These are phyloP conservation scores for Conus ventricosus DNA, from an alignment of 1,140 invertebrate species.

Conservation along the genomic window DNA sequence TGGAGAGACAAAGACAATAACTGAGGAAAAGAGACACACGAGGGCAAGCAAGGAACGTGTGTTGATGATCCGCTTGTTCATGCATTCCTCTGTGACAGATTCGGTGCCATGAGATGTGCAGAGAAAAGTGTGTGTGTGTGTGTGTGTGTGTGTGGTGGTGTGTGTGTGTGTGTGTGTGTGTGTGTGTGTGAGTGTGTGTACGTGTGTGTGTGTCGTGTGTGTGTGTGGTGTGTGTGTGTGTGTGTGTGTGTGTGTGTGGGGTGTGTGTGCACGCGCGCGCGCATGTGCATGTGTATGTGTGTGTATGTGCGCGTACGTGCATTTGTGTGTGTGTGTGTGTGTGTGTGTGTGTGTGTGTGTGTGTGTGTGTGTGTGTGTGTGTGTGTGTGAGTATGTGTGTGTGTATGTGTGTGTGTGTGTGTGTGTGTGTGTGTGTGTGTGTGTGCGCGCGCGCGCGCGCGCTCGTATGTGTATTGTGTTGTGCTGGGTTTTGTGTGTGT, in stretches of 20 bases:
- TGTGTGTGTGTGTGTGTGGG: slow-evolving; percentile 10
- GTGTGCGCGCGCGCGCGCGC: not conserved
- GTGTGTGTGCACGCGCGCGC: too few relatives aligned
- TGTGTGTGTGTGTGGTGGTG: slow-evolving; percentile 4
- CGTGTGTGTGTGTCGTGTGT: not conserved
- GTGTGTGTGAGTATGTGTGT: not conserved
- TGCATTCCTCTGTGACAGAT: too few relatives aligned
- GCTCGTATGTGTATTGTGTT: not conserved
- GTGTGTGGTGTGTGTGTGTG: slow-evolving; percentile 6
- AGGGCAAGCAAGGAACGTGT: too few relatives aligned
- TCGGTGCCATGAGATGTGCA: too few relatives aligned
- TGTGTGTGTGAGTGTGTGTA: not conserved
- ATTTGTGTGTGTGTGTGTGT: not conserved
- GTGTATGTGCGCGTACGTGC: not conserved
- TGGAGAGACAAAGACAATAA: too few relatives aligned
- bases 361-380: slow-evolving; percentile 3
- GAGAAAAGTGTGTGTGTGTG: not conserved
- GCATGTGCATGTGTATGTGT: not conserved
- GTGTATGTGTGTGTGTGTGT: not conserved
- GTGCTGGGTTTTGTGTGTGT: not conserved
- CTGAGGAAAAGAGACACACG: too few relatives aligned
- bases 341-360: slow-evolving; percentile 5
- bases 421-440: slow-evolving; percentile 6
- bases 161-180: slow-evolving; percentile 3
- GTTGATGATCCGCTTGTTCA: too few relatives aligned